These are phyloP conservation scores for Villa cingulata DNA, from an alignment of 2,888 invertebrate species.

Conservation along the genomic window DNA sequence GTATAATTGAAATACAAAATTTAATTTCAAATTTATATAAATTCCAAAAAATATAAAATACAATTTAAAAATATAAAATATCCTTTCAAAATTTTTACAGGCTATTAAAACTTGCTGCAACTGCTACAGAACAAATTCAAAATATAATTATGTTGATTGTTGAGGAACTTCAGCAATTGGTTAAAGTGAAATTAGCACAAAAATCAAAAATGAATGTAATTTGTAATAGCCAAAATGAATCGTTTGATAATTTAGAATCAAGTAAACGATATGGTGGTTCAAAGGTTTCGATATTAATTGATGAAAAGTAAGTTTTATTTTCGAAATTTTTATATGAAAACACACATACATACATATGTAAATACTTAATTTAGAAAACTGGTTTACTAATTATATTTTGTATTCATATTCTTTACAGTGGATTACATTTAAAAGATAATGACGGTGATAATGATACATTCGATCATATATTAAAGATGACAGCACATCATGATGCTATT, in stretches of 20 bases:
- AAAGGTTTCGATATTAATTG: conserved; percentile 30
- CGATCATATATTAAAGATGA: conserved; percentile 60
- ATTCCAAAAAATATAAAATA: too few relatives aligned
- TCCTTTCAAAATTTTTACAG: conserved; percentile 17
- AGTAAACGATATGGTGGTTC: conserved; percentile 29
- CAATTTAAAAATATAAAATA: too few relatives aligned
- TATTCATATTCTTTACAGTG: background rate
- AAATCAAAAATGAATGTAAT: too few relatives aligned
- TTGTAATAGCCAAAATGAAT: background rate
- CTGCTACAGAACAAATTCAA: conserved; percentile 33
- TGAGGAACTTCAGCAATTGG: conserved; percentile 36
- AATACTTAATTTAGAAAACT: too few relatives aligned
- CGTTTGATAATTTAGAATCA: conserved; percentile 16
- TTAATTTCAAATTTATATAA: too few relatives aligned
- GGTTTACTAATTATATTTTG: too few relatives aligned
- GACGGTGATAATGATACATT: conserved; percentile 41
- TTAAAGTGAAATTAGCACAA: background rate
- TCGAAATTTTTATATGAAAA: background rate
- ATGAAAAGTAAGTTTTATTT: conserved; percentile 25
- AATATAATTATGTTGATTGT: conserved; percentile 47
- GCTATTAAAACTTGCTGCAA: conserved; percentile 29
- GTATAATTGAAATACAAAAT: too few relatives aligned
- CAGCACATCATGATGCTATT: conserved; percentile 69
- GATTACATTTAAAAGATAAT: background rate
- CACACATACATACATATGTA: too few relatives aligned